Conservation (phyloP, 2,113 vertebrate species). For the Dromiciops gliroides region DNA sequence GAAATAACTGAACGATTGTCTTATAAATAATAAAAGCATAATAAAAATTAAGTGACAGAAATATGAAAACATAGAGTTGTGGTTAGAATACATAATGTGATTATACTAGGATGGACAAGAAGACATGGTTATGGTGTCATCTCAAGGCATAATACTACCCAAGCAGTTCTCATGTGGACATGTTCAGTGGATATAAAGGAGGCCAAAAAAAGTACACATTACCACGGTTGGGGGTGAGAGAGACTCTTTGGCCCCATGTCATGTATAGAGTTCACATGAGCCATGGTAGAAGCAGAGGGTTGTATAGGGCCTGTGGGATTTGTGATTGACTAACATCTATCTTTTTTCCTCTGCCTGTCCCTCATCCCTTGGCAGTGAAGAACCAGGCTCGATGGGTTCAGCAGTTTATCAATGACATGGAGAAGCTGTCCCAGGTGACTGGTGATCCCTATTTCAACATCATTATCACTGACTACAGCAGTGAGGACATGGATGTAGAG, state of each 20-base stretch:
- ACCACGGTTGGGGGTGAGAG: background rate
- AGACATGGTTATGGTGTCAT: background rate
- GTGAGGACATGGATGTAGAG: conserved; percentile 93
- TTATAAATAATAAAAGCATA: background rate
- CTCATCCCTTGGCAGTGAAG: conserved; percentile 87
- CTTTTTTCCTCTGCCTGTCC: background rate
- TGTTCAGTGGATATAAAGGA: background rate
- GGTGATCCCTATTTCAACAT: conserved; percentile 90
- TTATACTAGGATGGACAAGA: background rate
- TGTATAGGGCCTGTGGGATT: background rate
- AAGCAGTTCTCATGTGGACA: background rate
- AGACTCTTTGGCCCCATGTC: background rate
- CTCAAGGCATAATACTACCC: no score
- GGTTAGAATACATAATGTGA: background rate
- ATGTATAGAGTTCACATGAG: background rate
- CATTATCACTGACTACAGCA: conserved; percentile 93
- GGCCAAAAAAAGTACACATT: background rate
- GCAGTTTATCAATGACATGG: conserved; percentile 95
- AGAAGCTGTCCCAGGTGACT: conserved; percentile 85
- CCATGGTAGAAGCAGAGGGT: background rate
- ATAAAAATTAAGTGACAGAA: background rate
- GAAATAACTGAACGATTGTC: background rate
- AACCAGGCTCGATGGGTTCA: conserved; percentile 98
- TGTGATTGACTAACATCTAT: background rate
- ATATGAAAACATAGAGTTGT: background rate